phyloP scores from a whole-genome alignment of 2,113 vertebrate genomes.

The Thryonomys swinderianus region DNA sequence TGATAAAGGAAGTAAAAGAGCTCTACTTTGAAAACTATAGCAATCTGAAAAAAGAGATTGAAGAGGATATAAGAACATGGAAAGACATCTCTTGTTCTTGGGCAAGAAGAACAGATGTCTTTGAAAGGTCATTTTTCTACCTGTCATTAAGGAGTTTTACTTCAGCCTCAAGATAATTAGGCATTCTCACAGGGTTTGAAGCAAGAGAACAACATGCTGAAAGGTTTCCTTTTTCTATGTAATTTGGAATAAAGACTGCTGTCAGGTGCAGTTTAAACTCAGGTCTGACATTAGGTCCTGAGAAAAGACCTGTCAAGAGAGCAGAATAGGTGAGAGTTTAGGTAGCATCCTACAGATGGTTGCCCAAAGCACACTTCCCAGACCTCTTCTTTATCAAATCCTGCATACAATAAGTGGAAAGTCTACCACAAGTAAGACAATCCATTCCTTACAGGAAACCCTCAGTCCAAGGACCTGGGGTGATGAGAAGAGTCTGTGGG shows the following conservation, averaged over 20 bases:
- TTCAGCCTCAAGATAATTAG: not conserved
- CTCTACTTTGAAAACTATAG: too few species aligned
- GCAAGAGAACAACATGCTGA: not conserved
- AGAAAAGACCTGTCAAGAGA: not conserved
- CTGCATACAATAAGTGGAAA: not conserved
- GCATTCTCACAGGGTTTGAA: not conserved
- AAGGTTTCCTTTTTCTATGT: not conserved
- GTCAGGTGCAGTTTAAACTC: not conserved
- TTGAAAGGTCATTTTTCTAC: not conserved
- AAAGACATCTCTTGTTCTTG: too few species aligned
- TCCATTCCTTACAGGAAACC: not conserved
- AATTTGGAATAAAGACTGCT: not conserved
- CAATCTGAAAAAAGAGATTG: too few species aligned
- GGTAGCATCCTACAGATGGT: not conserved
- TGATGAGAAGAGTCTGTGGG: not conserved
- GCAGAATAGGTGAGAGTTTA: not conserved
- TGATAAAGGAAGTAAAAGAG: too few species aligned
- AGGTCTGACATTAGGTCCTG: not conserved
- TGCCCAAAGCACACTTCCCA: not conserved
- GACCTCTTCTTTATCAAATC: not conserved
- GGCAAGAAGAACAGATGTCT: not conserved
- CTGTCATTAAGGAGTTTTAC: not conserved
- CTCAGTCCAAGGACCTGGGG: not conserved
- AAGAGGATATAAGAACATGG: too few species aligned
- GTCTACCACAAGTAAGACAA: not conserved